Evolutionary conservation across 2,888 invertebrate species (phyloP).

Genomic region (Amphiduros pacificus): DNA sequence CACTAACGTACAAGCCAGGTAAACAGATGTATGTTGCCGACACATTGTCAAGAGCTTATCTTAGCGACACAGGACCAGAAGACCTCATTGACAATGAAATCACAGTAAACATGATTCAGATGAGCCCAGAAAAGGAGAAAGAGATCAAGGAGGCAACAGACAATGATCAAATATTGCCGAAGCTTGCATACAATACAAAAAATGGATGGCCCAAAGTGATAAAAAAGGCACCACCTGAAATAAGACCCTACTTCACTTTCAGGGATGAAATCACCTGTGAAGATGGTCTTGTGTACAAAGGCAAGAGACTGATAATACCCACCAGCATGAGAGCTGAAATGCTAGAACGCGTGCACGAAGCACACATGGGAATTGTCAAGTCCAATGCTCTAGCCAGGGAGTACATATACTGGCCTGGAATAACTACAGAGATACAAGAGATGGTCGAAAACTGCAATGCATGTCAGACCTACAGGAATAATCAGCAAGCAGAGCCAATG

Average conservation of each 20-base stretch:
- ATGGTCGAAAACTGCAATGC: conserved; percentile 8
- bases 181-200: neutral
- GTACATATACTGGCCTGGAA: conserved; percentile 26
- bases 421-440: conserved; percentile 22
- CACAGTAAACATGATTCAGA: neutral
- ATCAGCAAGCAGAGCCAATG: conserved; percentile 16
- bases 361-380: conserved; percentile 20
- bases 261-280: neutral
- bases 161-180: neutral
- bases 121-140: conserved; percentile 1
- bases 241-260: conserved; percentile 23
- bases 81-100: too few relatives aligned
- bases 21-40: conserved; percentile 8
- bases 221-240: conserved; percentile 8
- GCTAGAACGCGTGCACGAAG: conserved; percentile 13
- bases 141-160: neutral
- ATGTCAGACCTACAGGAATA: conserved; percentile 10
- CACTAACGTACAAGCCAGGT: neutral
- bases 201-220: neutral
- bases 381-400: conserved; percentile 22
- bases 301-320: conserved; percentile 19
- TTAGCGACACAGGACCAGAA: neutral
- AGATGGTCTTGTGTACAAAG: conserved; percentile 16
- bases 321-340: conserved; percentile 2
- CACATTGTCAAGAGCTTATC: neutral